These are phyloP conservation scores for Trigoniulus corallinus DNA, from an alignment of 1,140 invertebrate species.

Conservation along the genomic window DNA sequence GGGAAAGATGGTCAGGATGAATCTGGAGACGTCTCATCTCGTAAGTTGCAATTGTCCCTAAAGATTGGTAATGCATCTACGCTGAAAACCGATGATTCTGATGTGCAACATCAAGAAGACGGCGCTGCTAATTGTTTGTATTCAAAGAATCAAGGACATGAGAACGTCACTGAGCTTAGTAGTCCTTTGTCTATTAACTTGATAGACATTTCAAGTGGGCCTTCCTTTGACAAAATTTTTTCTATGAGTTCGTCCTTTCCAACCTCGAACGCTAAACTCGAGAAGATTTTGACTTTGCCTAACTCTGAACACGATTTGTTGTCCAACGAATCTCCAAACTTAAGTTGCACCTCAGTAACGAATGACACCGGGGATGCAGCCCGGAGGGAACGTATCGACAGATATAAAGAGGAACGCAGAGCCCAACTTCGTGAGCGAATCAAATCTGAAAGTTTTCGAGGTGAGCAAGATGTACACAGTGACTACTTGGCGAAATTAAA, in stretches of 20 bases:
- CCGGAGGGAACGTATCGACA: slow-evolving; percentile 50
- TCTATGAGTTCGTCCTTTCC: slow-evolving; percentile 33
- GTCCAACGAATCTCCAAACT: too few relatives aligned
- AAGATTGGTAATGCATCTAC: not conserved
- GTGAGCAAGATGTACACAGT: slow-evolving; percentile 28
- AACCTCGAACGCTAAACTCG: too few relatives aligned
- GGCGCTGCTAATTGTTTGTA: not conserved
- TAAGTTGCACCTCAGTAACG: too few relatives aligned
- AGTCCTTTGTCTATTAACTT: too few relatives aligned
- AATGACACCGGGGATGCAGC: slow-evolving; percentile 34
- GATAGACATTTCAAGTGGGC: too few relatives aligned
- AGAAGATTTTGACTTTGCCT: not conserved
- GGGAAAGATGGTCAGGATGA: slow-evolving; percentile 12
- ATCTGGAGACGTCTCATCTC: not conserved
- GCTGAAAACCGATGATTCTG: slow-evolving; percentile 2
- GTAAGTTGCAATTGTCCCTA: not conserved
- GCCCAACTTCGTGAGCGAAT: slow-evolving; percentile 71
- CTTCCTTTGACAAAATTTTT: slow-evolving; percentile 21
- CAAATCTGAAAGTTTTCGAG: slow-evolving; percentile 60
- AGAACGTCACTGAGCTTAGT: not conserved
- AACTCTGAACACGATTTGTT: too few relatives aligned
- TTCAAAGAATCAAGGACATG: not conserved
- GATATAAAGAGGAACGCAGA: slow-evolving; percentile 79
- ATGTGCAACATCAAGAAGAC: not conserved
- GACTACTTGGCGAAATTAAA: slow-evolving; percentile 18